A percentile compares a stretch with the other conserved stretches of the same genome.
These are phyloP conservation scores for Eulemur rufifrons DNA, from an alignment of 2,113 vertebrate genomes.

Conservation along the genomic window DNA sequence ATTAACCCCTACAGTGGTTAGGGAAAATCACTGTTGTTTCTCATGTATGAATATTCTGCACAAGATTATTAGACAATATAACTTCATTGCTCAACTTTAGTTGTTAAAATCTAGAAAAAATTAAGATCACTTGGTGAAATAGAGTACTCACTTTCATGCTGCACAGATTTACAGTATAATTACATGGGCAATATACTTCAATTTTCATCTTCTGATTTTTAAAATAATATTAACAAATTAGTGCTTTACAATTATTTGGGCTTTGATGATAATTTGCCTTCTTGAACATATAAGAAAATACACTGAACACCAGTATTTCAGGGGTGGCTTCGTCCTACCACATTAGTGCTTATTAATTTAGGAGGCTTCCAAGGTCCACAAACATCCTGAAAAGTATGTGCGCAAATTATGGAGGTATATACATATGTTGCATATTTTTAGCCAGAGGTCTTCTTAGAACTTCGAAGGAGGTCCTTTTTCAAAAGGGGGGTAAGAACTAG, in stretches of 20 bases:
- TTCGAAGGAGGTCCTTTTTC: conserved; percentile 18
- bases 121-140: conserved; percentile 12
- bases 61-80: conserved; percentile 11
- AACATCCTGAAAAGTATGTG: background rate
- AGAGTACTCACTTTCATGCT: background rate
- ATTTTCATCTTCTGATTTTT: conserved; percentile 51
- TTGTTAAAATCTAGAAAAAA: conserved; percentile 30
- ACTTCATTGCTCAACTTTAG: background rate
- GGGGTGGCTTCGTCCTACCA: background rate
- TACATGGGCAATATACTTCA: background rate
- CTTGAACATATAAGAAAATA: background rate
- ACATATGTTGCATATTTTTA: background rate
- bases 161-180: conserved; percentile 26
- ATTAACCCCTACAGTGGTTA: background rate
- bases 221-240: conserved; percentile 36
- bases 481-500: background rate
- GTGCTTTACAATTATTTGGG: background rate
- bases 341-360: background rate
- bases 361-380: background rate
- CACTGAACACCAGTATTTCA: background rate
- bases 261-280: conserved; percentile 32
- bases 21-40: background rate
- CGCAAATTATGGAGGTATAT: background rate
- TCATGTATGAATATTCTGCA: background rate
- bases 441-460: background rate